A percentile compares a stretch with the other conserved stretches of the same genome.
Evolutionary conservation across 2,113 vertebrate genomes (phyloP).

Genomic region (Puntigrus tetrazona): DNA sequence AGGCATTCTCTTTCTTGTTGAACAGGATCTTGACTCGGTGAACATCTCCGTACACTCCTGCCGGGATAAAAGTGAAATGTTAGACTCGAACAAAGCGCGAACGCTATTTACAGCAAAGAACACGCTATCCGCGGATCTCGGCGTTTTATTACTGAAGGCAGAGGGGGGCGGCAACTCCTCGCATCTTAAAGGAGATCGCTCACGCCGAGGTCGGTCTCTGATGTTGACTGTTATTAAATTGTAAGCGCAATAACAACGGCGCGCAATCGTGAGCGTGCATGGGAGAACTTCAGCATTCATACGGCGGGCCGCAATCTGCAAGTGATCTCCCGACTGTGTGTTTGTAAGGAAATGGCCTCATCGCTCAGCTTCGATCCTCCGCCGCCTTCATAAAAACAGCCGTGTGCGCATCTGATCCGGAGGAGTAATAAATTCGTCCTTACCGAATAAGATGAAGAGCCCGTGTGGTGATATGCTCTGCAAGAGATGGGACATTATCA

Average conservation of each 20-base stretch:
- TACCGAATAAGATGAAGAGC: slow-evolving; percentile 90
- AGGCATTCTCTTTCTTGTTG: slow-evolving; percentile 84
- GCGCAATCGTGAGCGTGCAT: slow-evolving; percentile 6
- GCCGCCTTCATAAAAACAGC: slow-evolving; percentile 44
- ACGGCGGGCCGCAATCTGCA: slow-evolving; percentile 23
- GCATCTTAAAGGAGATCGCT: slow-evolving; percentile 36
- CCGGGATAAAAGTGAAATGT: slow-evolving; percentile 47
- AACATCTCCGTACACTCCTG: slow-evolving; percentile 87
- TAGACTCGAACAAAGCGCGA: neutral
- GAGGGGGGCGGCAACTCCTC: neutral
- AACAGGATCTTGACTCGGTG: slow-evolving; percentile 88
- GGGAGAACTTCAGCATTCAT: slow-evolving; percentile 26
- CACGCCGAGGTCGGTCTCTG: slow-evolving; percentile 29
- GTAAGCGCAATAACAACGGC: slow-evolving; percentile 16
- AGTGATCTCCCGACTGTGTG: slow-evolving; percentile 37
- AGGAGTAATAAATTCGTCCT: slow-evolving; percentile 59
- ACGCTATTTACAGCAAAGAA: slow-evolving; percentile 25
- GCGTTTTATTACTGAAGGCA: slow-evolving; percentile 26
- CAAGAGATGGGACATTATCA: slow-evolving; percentile 53
- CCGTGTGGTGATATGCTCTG: slow-evolving; percentile 83
- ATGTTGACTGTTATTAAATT: slow-evolving; percentile 52
- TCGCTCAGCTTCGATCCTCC: neutral
- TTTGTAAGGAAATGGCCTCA: slow-evolving; percentile 32
- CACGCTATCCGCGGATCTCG: neutral
- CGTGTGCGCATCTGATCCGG: slow-evolving; percentile 35